phyloP scores from a whole-genome alignment of 2,797 vertebrate genomes.

The Rousettus madagascariensis region DNA sequence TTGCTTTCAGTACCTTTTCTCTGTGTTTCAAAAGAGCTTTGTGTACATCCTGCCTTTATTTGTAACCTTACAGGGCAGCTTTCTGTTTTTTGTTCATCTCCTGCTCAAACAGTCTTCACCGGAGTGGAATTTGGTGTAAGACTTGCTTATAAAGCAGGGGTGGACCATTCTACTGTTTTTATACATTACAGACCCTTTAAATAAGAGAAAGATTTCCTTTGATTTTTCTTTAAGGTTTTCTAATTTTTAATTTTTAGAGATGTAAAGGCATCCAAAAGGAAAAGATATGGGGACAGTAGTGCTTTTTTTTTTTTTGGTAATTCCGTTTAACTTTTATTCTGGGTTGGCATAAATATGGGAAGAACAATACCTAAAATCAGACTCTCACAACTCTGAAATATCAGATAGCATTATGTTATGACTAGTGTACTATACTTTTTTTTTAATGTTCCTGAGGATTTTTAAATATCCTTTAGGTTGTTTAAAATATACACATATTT shows the following conservation, averaged over 20 bases:
- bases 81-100: slow-evolving; percentile 12
- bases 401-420: neutral
- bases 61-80: neutral
- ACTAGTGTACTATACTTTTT: neutral
- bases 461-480: neutral
- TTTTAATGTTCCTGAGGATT: neutral
- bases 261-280: neutral
- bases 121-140: neutral
- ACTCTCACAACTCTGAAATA: neutral
- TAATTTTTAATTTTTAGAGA: neutral
- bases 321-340: neutral
- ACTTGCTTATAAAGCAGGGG: neutral
- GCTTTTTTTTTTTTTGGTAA: neutral
- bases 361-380: neutral
- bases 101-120: neutral
- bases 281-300: neutral
- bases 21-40: slow-evolving; percentile 49
- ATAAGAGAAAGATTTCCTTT: neutral
- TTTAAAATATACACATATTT: neutral
- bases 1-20: slow-evolving; percentile 43
- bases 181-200: neutral
- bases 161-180: neutral
- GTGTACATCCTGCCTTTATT: slow-evolving; percentile 23
- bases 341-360: neutral
- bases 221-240: neutral